Evolutionary conservation across 2,113 vertebrate species (phyloP).

Genomic region (Girardinichthys multiradiatus): DNA sequence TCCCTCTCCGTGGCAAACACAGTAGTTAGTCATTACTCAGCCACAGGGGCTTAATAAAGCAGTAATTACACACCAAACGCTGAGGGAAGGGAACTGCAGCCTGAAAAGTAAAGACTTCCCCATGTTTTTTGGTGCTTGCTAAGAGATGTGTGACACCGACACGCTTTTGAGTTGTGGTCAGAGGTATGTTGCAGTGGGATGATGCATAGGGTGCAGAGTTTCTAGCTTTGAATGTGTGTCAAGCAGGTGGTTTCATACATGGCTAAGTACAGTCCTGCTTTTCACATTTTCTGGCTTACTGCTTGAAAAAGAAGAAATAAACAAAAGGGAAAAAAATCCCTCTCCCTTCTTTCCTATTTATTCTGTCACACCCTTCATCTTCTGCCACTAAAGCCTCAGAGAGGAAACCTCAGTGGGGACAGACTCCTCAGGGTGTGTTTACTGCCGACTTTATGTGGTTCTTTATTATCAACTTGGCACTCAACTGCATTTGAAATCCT

Average conservation of each 20-base stretch:
- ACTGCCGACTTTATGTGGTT: conserved; percentile 63
- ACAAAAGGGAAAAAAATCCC: conserved; percentile 11
- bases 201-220: conserved; percentile 27
- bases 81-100: conserved; percentile 43
- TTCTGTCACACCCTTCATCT: conserved; percentile 52
- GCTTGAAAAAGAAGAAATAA: conserved; percentile 13
- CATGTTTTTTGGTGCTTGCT: conserved; percentile 57
- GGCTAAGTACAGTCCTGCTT: not conserved
- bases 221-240: conserved; percentile 15
- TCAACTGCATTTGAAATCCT: conserved; percentile 46
- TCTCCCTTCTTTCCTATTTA: conserved; percentile 9
- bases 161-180: conserved; percentile 48
- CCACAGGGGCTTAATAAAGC: conserved; percentile 66
- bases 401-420: conserved; percentile 57
- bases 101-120: conserved; percentile 74
- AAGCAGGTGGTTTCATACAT: conserved; percentile 30
- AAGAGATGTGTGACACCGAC: conserved; percentile 29
- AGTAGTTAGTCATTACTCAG: conserved; percentile 62
- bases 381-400: conserved; percentile 45
- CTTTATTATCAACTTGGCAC: conserved; percentile 72
- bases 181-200: conserved; percentile 16
- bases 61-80: conserved; percentile 69
- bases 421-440: conserved; percentile 63
- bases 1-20: conserved; percentile 33
- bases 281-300: not conserved